phyloP scores from a whole-genome alignment of 2,888 invertebrate genomes.

The Branchellion lobata region DNA sequence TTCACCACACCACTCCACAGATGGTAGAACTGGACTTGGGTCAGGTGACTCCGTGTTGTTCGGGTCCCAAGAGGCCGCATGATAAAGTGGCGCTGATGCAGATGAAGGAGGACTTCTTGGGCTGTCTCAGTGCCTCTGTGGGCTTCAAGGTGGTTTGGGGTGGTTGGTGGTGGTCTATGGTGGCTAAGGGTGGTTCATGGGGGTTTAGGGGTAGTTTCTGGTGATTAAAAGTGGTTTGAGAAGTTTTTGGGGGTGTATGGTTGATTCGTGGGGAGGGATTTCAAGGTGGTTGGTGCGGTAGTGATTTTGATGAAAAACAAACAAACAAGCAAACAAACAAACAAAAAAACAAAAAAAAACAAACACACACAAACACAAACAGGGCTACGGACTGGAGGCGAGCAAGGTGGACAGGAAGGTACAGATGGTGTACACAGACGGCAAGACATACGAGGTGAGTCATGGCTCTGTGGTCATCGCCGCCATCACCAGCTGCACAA shows the following conservation, averaged over 20 bases:
- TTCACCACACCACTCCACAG: too few species aligned
- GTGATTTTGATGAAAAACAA: too few species aligned
- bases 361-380: too few species aligned
- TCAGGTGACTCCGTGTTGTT: constrained; percentile 88
- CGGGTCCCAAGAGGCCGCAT: constrained; percentile 94
- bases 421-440: constrained; percentile 76
- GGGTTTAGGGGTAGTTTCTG: background rate
- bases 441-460: constrained; percentile 74
- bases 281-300: too few species aligned
- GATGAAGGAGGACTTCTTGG: constrained; percentile 84
- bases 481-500: constrained; percentile 96
- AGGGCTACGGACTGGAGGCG: constrained; percentile 79
- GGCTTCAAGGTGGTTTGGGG: constrained; percentile 66
- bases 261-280: too few species aligned
- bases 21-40: constrained; percentile 80
- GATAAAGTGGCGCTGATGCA: constrained; percentile 86
- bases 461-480: constrained; percentile 95
- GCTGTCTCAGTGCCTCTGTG: constrained; percentile 78
- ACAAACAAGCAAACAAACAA: too few species aligned
- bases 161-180: background rate
- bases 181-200: background rate
- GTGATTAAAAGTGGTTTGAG: background rate
- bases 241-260: too few species aligned
- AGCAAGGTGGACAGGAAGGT: constrained; percentile 69
- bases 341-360: too few species aligned